Evolutionary conservation across 2,113 vertebrate genomes (phyloP).

Genomic region (Pseudolaguvia tuberculata): DNA sequence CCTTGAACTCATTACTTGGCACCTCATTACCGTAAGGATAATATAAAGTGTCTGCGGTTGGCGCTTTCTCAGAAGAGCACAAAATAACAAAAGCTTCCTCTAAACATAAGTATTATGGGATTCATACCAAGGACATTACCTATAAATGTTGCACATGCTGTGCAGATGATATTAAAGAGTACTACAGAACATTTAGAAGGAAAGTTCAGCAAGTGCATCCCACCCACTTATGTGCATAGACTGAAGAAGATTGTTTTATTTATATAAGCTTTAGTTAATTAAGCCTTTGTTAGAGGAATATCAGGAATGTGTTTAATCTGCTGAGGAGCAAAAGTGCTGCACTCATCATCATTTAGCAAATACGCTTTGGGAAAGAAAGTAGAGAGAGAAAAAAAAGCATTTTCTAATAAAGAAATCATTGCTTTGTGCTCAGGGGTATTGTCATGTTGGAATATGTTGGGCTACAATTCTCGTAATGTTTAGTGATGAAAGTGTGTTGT

Average conservation of each 20-base stretch:
- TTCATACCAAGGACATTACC: neutral
- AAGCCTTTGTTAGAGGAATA: too few species aligned
- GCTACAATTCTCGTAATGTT: neutral
- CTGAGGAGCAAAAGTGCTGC: too few species aligned
- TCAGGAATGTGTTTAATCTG: too few species aligned
- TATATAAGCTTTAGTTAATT: too few species aligned
- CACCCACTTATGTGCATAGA: too few species aligned
- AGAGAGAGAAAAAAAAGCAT: too few species aligned
- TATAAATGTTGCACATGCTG: slow-evolving; percentile 10
- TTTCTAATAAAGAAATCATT: too few species aligned
- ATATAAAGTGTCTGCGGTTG: slow-evolving; percentile 45
- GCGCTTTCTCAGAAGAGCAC: slow-evolving; percentile 8
- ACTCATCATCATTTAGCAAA: too few species aligned
- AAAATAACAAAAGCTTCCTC: slow-evolving; percentile 5
- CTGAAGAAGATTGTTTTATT: too few species aligned
- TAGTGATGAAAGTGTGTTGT: slow-evolving; percentile 43
- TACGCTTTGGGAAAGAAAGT: too few species aligned
- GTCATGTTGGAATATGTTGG: neutral
- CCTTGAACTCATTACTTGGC: slow-evolving; percentile 56
- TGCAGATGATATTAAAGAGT: slow-evolving; percentile 21
- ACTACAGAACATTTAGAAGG: too few species aligned
- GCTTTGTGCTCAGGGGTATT: neutral
- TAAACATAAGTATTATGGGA: neutral
- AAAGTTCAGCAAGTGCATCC: too few species aligned
- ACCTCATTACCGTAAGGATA: slow-evolving; percentile 50